phyloP scores from a whole-genome alignment of 1,140 invertebrate species.

The Conus ventricosus region DNA sequence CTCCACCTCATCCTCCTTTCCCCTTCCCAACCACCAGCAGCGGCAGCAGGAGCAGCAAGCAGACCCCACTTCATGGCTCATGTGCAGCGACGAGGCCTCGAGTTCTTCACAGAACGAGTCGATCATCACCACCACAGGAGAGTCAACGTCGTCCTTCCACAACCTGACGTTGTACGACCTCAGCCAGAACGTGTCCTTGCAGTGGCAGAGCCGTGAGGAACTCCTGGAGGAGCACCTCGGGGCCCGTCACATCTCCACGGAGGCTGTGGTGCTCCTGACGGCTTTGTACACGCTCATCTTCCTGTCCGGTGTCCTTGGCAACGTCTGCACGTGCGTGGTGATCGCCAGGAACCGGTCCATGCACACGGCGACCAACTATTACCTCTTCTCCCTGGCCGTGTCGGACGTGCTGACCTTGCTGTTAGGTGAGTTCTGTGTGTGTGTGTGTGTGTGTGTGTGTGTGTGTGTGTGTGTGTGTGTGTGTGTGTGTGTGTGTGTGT shows the following conservation, averaged over 20 bases:
- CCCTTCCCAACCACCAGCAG: neutral
- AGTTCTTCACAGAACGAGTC: no score
- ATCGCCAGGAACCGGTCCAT: constrained; percentile 93
- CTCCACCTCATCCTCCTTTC: neutral
- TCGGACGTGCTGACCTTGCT: constrained; percentile 91
- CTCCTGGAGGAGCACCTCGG: constrained; percentile 47
- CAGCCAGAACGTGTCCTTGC: constrained; percentile 33
- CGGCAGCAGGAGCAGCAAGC: neutral
- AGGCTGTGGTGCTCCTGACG: constrained; percentile 68
- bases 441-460: neutral
- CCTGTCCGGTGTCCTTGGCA: constrained; percentile 90
- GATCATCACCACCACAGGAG: neutral
- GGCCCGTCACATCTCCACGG: constrained; percentile 45
- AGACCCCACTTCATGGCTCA: neutral
- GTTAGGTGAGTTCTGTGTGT: constrained; percentile 70
- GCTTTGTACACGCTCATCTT: constrained; percentile 90
- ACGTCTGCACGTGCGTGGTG: constrained; percentile 93
- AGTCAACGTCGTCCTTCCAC: neutral
- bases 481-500: neutral
- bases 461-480: neutral
- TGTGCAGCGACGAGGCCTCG: neutral
- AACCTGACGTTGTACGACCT: constrained; percentile 20
- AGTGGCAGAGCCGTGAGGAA: constrained; percentile 30
- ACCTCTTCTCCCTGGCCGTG: constrained; percentile 92
- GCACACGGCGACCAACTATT: constrained; percentile 87